Evolutionary conservation across 2,888 invertebrate species (phyloP), one percentile per base, ranked within the genome.

Genomic region (Trypoxylon attenuatum): DNA sequence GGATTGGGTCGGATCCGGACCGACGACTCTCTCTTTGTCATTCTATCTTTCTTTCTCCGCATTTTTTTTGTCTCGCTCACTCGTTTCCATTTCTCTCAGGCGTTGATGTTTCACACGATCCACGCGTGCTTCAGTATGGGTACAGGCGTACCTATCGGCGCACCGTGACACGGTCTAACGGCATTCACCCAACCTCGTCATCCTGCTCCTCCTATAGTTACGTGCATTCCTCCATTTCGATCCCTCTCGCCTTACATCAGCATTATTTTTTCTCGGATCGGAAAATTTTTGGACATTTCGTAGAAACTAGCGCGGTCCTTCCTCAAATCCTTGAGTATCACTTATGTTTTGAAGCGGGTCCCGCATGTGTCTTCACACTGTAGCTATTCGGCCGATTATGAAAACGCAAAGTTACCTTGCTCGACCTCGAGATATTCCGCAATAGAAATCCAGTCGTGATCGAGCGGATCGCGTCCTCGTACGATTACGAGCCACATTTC

Each of bases 161-260:
- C 63, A 56, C 63, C 69, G 70, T 65, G 74, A 77, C 75, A 77
- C 71, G 71, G 65, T 61, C 77, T 82, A 82, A 82, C 82, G 80
- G 80, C 78, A 80, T 80, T 78, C 76, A 42, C 59, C 67, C 76
- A 72, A 76, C 75, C 77, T 73, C 80, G 71, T 73, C 75, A 67
- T 73, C 71, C 71, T 56, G 59, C 56, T 62, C 60, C 66, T 66
- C 51, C 50, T 21, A 39, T 49, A 56, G 66, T 66, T 59, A 55
- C 67, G 39, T 73, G 58, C 78, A 73, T 76, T 77, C 77, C 73
- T 57, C 47, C 47, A 62, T 68, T 64, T 66, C 64, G 57, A 21
- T 55, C 50, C 41, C 56, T 68, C 47, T 54, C 56, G 54, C 55
- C n/a, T n/a, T n/a, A n/a, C n/a, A n/a, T n/a, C n/a, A n/a, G n/a